Base-by-base conservation (phyloP, 2,888 invertebrate species). In the Dicranocentrus wangi region DNA sequence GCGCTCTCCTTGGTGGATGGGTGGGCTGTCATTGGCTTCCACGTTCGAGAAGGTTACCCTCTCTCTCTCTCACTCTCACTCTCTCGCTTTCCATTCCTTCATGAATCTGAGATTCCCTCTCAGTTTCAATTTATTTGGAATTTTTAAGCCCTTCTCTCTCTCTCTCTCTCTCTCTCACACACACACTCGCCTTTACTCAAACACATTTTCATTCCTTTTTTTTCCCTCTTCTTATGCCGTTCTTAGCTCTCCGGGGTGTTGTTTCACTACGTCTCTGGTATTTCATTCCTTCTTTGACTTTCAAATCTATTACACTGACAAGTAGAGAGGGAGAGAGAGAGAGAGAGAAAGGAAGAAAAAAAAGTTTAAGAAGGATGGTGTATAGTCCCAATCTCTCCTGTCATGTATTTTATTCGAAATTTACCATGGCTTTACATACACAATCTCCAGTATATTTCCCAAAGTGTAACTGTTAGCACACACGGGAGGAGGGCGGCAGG, bases 231-330 rank as follows among this genome's bases (percentile, higher is more conserved):
- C 51, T 72, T 80, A 75, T 63, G 68, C 68, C 61, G 63, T 60
- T 66, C 55, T 70, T 73, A 51, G 39, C 81, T 81, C 81, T 81
- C 81, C 81, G 69, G 81, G 81, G 81, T 81, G 81, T 81, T 81
- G 81, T 81, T 81, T 81, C 75, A 75, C 81, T 69, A 75, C 73
- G 75, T 75, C 81, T 81, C 81, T 81, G 81, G 75, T 81, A 81
- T 82, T 82, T 78, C 79, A 76, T 82, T 71, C 71, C 82, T 76
- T 80, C 73, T 76, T 71, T 79, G 79, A 72, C 76, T 82, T 79
- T 75, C 71, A 79, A 79, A 82, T 82, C 70, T 79, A 79, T 79
- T 82, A 73, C 78, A 70, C 78, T 73, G 82, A 82, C 70, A 76
- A 66, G 75, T 53, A 28, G 61, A 39, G 70, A 65, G 60, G 19